Evolutionary conservation across 2,888 invertebrate genomes (phyloP).

Genomic region (Drosophila peninsularis): DNA sequence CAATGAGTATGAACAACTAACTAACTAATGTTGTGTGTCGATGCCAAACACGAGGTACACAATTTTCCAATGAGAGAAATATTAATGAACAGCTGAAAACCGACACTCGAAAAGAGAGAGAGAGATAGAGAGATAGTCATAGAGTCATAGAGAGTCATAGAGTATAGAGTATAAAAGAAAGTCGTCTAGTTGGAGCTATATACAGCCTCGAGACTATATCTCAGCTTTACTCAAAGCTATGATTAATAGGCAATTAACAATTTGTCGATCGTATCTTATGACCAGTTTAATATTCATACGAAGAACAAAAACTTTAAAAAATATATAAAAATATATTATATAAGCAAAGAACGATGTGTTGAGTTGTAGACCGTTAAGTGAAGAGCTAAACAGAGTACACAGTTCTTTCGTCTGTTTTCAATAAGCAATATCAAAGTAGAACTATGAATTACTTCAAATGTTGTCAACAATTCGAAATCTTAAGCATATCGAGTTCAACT

Average conservation of each 20-base stretch:
- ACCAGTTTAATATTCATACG: not conserved
- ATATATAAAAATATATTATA: not conserved
- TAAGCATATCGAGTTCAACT: not conserved
- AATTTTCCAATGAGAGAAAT: constrained; percentile 20
- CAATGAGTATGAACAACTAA: constrained; percentile 26
- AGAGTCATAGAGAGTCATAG: no score
- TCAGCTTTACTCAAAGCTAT: not conserved
- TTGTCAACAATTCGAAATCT: not conserved
- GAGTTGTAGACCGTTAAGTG: no score
- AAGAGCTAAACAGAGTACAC: no score
- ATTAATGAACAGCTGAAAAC: not conserved
- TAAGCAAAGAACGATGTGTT: not conserved
- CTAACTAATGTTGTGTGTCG: constrained; percentile 67
- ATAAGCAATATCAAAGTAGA: not conserved
- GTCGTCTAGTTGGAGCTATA: not conserved
- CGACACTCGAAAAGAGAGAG: no score
- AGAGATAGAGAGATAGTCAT: no score
- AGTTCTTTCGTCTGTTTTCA: not conserved
- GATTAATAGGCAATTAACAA: not conserved
- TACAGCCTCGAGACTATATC: not conserved
- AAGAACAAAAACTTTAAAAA: not conserved
- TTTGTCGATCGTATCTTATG: not conserved
- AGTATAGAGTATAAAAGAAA: no score
- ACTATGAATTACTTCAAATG: not conserved
- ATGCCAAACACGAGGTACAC: constrained; percentile 33